Base-by-base conservation (phyloP, 2,797 vertebrate species). In the Sciurus vulgaris region DNA sequence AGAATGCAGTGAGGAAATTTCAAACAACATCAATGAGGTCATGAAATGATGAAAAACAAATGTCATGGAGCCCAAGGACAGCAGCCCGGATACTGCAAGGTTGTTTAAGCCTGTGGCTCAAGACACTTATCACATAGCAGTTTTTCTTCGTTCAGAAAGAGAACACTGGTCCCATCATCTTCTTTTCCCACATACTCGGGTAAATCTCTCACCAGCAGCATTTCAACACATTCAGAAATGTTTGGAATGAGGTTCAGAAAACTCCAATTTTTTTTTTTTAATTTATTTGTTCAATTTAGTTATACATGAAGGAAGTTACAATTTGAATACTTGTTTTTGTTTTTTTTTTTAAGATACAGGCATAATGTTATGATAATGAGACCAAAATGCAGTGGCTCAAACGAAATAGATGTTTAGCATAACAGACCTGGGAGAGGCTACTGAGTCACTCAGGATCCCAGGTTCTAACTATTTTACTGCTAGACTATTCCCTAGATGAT, bases 141-240 rank as follows among this genome's bases (percentile, higher is more conserved):
- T 10, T 47, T 79, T 89, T 83, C 30, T 41, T 92, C 56, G 26
- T 88, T 76, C 11, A 92, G 79, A 92, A 89, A 56, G 7, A 90
- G 20, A 18, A 89, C 2, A 33, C 14, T 77, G 47, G 70, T 26
- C 3, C 12, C n/a, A 26, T 22, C 38, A 74, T 51, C 65, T 10
- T 28, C 30, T 63, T 95, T 95, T 33, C 33, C 72, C 72, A 24
- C 1, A 47, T 78, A 89, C 18, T 14, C 47, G 24, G 47, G 63
- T 9, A 84, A 85, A 95, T 63, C n/a, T 77, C 3, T 83, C 41
- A 89, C 10, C 24, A 89, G 13, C 15, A 81, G 10, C 9, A 51
- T 65, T 96, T 88, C 44, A 65, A 33, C 51, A 90, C 14, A 49
- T 47, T 38, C 18, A 18, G 47, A 88, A 83, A 22, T 35, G 54